A percentile compares a stretch with the other conserved stretches of the same genome.
These are phyloP conservation scores for Escarpia spicata DNA, from an alignment of 2,888 invertebrate genomes.

Conservation along the genomic window DNA sequence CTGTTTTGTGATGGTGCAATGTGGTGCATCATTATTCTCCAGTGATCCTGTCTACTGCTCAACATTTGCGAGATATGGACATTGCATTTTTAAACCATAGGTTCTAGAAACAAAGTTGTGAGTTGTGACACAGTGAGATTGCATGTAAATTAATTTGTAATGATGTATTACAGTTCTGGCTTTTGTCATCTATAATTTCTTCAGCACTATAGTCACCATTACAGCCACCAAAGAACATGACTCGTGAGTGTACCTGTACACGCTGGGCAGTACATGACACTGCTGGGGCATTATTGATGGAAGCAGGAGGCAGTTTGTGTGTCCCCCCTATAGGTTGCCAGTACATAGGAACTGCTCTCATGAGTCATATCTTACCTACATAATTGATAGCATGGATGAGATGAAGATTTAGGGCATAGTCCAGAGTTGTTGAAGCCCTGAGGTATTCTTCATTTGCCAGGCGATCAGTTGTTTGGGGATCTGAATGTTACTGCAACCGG, in stretches of 20 bases:
- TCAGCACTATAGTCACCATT: too few species aligned
- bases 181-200: too few species aligned
- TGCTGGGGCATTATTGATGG: background rate
- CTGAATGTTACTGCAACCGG: background rate
- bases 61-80: too few species aligned
- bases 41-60: too few species aligned
- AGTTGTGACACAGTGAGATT: too few species aligned
- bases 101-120: too few species aligned
- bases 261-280: background rate
- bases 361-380: background rate
- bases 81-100: too few species aligned
- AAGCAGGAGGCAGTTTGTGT: background rate
- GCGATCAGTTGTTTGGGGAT: background rate
- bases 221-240: too few species aligned
- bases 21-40: too few species aligned
- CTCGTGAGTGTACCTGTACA: too few species aligned
- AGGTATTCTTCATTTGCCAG: background rate
- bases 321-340: background rate
- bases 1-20: background rate
- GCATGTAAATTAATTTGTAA: too few species aligned
- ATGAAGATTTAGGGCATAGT: background rate
- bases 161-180: too few species aligned
- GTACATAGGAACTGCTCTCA: background rate
- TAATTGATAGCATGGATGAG: background rate
- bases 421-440: background rate